phyloP scores from a whole-genome alignment of 2,113 vertebrate genomes.

The Calcarius ornatus region DNA sequence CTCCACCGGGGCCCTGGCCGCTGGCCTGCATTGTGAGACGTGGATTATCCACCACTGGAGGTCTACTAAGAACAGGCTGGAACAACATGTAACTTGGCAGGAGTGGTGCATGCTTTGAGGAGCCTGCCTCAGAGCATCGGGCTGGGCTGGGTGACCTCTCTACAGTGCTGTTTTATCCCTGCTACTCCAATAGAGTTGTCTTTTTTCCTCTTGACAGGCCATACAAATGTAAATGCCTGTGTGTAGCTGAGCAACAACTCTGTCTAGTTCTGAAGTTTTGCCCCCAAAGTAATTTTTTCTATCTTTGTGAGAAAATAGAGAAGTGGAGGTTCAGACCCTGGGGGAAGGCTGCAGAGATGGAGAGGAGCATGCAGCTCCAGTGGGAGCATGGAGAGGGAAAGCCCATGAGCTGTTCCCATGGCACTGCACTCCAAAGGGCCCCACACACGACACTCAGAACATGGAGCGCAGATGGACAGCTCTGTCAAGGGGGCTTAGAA shows the following conservation, averaged over 20 bases:
- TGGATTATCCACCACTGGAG: not conserved
- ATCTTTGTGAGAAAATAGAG: not conserved
- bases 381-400: fast-evolving
- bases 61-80: not conserved
- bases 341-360: not conserved
- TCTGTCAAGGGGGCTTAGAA: not conserved
- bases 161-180: not conserved
- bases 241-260: not conserved
- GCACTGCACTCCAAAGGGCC: not conserved
- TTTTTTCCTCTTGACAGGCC: not conserved
- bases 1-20: not conserved
- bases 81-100: not conserved
- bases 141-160: not conserved
- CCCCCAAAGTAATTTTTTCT: not conserved
- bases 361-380: fast-evolving
- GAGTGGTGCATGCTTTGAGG: not conserved
- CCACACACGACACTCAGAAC: not conserved
- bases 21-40: not conserved
- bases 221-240: not conserved
- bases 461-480: not conserved
- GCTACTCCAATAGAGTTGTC: not conserved
- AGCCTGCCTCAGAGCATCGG: not conserved
- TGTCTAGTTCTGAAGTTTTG: not conserved
- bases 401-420: not conserved
- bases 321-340: not conserved